Base-by-base conservation (phyloP, 2,113 vertebrate species). In the Cisticola juncidis region DNA sequence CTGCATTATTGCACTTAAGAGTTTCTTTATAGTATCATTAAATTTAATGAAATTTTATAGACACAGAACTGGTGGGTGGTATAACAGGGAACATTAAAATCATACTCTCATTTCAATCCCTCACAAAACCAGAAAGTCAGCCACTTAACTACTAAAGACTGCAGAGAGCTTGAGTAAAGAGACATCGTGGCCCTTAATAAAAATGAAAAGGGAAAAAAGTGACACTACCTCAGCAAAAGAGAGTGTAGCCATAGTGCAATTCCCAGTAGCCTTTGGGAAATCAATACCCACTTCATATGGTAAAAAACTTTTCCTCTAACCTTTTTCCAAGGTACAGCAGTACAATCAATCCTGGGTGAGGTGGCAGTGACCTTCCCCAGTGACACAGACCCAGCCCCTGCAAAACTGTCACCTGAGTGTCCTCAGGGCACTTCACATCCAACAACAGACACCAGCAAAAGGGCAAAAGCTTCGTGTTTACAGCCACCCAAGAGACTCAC, bases 31-130 rank as follows among this genome's bases (percentile, higher is more conserved):
- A 28, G 48, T 68, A 12, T 61, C 82, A 54, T 95, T 93, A 93
- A 95, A 94, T 57, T 62, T 93, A 93, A 95, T 94, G 64, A 90
- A 93, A 92, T 82, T 65, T 81, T 78, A 74, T 11, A 88, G 90
- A 84, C 65, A 42, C 56, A 29, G 86, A 93, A 79, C 82, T 79
- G 51, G 79, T 88, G 82, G 90, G 91, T 88, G 93, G 88, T 80
- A 7, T 81, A 77, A 81, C 15, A 57, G 61, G 45, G 66, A 86
- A 68, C 54, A 68, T 89, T 86, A 92, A 95, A 97, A 94, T 74
- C 82, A 72, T 40, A 69, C 14, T 90, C 53, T 65, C 19, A 1
- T 50, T 89, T 90, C 83, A 70, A 45, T 81, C 79, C 29, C 71
- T 81, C 35, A 51, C 65, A 73, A 48, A 81, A 61, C 3, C 5